Evolutionary conservation across 2,113 vertebrate genomes (phyloP).

Genomic region (Burhinus bistriatus): DNA sequence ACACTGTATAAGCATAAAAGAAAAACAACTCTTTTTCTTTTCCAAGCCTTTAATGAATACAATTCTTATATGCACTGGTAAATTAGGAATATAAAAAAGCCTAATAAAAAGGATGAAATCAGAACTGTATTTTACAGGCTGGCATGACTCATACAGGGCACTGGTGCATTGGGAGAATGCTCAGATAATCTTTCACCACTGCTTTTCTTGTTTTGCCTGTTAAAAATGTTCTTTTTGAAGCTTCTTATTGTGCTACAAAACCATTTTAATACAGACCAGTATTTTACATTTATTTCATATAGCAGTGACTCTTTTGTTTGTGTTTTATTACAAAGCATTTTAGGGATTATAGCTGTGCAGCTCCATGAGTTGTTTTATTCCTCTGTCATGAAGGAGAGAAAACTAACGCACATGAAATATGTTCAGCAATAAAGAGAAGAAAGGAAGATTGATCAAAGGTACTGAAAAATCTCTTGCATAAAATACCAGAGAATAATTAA

Average conservation of each 20-base stretch:
- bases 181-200: background rate
- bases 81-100: background rate
- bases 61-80: background rate
- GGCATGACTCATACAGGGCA: background rate
- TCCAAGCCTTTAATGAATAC: background rate
- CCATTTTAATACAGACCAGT: background rate
- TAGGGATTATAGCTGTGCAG: background rate
- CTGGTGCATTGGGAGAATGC: background rate
- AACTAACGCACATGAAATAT: background rate
- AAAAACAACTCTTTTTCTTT: background rate
- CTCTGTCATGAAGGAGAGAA: background rate
- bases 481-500: background rate
- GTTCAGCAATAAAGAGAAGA: background rate
- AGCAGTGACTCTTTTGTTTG: background rate
- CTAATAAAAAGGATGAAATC: background rate
- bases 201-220: background rate
- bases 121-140: background rate
- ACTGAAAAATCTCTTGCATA: background rate
- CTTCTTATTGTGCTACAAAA: background rate
- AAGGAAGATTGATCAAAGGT: background rate
- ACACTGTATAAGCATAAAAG: background rate
- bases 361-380: background rate
- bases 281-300: background rate
- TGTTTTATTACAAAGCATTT: background rate
- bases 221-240: background rate